A percentile compares a stretch with the other conserved stretches of the same genome.
Evolutionary conservation across 2,113 vertebrate species (phyloP).

Genomic region (Notarius quadriscutis): DNA sequence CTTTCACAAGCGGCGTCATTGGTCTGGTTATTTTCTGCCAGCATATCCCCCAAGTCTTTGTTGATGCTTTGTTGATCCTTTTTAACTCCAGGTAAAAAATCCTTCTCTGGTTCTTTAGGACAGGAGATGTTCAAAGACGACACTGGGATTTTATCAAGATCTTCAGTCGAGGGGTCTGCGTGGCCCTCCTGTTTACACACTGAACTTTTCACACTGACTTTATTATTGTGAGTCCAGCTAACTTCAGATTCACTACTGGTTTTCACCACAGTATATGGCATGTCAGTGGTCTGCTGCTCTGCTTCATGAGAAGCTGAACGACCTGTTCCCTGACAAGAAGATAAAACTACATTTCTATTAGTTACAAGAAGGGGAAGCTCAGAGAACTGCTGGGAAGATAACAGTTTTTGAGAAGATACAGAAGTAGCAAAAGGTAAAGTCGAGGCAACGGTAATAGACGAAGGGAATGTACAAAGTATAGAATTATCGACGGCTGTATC

Average conservation of each 20-base stretch:
- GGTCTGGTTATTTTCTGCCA: conserved; percentile 52
- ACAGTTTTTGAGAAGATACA: conserved; percentile 6
- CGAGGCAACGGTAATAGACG: conserved; percentile 15
- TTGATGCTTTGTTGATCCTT: conserved; percentile 31
- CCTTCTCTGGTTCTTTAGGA: conserved; percentile 11
- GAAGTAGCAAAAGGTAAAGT: conserved; percentile 18
- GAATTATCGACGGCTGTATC: conserved; percentile 45
- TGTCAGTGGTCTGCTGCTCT: conserved; percentile 37
- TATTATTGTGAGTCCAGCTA: conserved; percentile 38
- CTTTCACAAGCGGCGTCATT: conserved; percentile 53
- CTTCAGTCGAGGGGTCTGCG: conserved; percentile 40
- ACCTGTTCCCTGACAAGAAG: conserved; percentile 25
- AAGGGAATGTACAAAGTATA: conserved; percentile 43
- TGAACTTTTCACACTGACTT: conserved; percentile 30
- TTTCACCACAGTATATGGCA: conserved; percentile 26
- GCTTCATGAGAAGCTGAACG: conserved; percentile 43
- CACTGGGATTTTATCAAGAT: conserved; percentile 15
- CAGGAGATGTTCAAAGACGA: background rate
- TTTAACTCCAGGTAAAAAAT: conserved; percentile 16
- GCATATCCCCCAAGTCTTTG: conserved; percentile 57
- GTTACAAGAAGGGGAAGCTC: conserved; percentile 30
- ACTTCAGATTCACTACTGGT: conserved; percentile 50
- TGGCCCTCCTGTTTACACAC: conserved; percentile 43
- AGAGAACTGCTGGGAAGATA: conserved; percentile 12
- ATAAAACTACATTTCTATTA: conserved; percentile 14